Percentiles rank a stretch among this genome's conserved stretches.
Evolutionary conservation across 1,140 invertebrate species (phyloP).

Genomic region (Cheumatopsyche charites): DNA sequence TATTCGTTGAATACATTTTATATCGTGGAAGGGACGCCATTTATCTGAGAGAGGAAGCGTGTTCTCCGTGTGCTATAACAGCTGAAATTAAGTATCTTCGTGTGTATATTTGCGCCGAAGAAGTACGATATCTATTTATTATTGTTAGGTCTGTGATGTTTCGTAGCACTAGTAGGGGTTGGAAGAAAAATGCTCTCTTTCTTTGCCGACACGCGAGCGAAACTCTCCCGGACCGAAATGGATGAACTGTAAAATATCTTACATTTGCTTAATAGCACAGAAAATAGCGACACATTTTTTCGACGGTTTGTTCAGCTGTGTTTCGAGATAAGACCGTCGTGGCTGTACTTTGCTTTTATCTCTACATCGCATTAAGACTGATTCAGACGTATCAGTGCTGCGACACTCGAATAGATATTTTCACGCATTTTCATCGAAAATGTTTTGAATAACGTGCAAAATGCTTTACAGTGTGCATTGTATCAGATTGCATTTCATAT

Average conservation of each 20-base stretch:
- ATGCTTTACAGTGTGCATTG: too few species aligned
- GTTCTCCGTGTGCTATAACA: neutral
- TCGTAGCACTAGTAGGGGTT: neutral
- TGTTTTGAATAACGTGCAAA: too few species aligned
- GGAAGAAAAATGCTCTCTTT: constrained; percentile 23
- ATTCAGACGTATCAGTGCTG: too few species aligned
- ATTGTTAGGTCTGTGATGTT: constrained; percentile 12
- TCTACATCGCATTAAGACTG: too few species aligned
- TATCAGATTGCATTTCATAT: too few species aligned
- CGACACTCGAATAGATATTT: too few species aligned
- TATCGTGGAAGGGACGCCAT: too few species aligned
- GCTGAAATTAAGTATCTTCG: constrained; percentile 18
- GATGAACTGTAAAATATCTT: constrained; percentile 31
- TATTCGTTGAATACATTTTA: too few species aligned
- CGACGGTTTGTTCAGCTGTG: neutral
- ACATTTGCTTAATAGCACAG: constrained; percentile 33
- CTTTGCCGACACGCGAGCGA: constrained; percentile 4
- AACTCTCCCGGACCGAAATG: neutral
- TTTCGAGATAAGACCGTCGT: constrained; percentile 1
- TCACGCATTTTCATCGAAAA: too few species aligned
- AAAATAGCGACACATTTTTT: constrained; percentile 29
- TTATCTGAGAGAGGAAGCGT: too few species aligned
- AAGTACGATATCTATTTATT: constrained; percentile 26
- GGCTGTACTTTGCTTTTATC: too few species aligned
- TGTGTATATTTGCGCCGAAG: neutral